These are phyloP conservation scores for Stegana nigrithorax DNA, from an alignment of 2,888 invertebrate genomes.

Conservation along the genomic window DNA sequence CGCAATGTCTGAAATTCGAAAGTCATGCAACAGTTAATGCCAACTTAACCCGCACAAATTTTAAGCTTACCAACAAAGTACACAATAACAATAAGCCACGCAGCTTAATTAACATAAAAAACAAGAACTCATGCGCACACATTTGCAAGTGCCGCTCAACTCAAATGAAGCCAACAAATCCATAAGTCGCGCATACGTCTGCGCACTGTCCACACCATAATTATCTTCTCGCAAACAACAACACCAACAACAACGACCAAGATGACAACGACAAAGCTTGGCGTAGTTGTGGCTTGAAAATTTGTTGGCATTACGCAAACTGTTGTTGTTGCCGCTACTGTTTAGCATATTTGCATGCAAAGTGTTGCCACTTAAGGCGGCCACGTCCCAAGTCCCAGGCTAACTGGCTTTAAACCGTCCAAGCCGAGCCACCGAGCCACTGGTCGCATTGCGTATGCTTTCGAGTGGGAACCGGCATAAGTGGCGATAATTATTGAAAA, in stretches of 20 bases:
- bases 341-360: constrained; percentile 60
- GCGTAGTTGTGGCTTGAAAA: too few species aligned
- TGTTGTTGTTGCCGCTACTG: constrained; percentile 47
- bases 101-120: constrained; percentile 18
- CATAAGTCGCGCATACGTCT: constrained; percentile 53
- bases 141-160: too few species aligned
- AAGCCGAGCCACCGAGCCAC: too few species aligned
- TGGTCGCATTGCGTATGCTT: too few species aligned
- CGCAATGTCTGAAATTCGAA: too few species aligned
- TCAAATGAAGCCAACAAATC: constrained; percentile 29
- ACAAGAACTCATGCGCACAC: too few species aligned
- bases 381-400: not conserved
- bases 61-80: constrained; percentile 8
- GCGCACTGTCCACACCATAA: constrained; percentile 34
- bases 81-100: not conserved
- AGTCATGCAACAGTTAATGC: not conserved
- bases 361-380: constrained; percentile 51
- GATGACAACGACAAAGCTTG: not conserved
- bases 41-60: too few species aligned
- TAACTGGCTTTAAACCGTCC: too few species aligned
- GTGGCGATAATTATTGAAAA: constrained; percentile 66
- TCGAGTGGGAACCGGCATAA: constrained; percentile 50
- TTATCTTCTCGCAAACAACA: constrained; percentile 40
- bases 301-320: constrained; percentile 7
- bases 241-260: constrained; percentile 25